Base-by-base conservation (phyloP, 2,113 vertebrate species). In the Hiodon tergisus region DNA sequence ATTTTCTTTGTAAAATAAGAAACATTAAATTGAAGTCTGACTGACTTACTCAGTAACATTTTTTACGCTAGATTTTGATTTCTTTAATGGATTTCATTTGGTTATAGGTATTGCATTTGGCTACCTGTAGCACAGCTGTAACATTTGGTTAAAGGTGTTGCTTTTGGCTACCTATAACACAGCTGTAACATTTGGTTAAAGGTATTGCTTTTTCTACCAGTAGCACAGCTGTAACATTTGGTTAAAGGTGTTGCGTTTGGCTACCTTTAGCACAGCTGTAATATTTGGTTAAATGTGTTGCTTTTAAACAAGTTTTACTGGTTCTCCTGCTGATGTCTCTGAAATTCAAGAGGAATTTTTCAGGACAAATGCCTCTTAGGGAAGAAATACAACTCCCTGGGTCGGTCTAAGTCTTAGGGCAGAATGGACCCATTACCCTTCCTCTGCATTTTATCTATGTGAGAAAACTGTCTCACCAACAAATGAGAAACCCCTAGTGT, bases 191-290 rank as follows among this genome's bases (percentile, higher is more conserved):
- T 31, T 31, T 31, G 31, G 31, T 31, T 31, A 31, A 31, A 31
- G 31, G 31, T 31, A 31, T 31, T 31, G 31, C 31, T 31, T 31
- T 68, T 47, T 16, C 46, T 14, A 47, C 54, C 3, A 58, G 55
- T 31, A 59, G 50, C 14, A 67, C 31, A 14, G 7, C 47, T 67
- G 53, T n/a, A 71, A 11, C 54, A 57, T 71, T 31, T 5, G 69
- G 8, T 57, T 63, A 48, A 63, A 11, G 60, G 7, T 14, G 53
- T 17, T 7, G 71, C 71, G 63, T 53, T 73, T 54, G 68, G 65
- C 14, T 5, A 14, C 46, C 47, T 3, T 31, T 31, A 31, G 31
- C 31, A 31, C 31, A 31, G 31, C 31, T 31, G 31, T 31, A 31
- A 31, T 2, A 31, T 31, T 31, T 31, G 2, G 31, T 31, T 31